Conservation (phyloP, 2,113 vertebrate genomes). For the Hydrolagus affinis region DNA sequence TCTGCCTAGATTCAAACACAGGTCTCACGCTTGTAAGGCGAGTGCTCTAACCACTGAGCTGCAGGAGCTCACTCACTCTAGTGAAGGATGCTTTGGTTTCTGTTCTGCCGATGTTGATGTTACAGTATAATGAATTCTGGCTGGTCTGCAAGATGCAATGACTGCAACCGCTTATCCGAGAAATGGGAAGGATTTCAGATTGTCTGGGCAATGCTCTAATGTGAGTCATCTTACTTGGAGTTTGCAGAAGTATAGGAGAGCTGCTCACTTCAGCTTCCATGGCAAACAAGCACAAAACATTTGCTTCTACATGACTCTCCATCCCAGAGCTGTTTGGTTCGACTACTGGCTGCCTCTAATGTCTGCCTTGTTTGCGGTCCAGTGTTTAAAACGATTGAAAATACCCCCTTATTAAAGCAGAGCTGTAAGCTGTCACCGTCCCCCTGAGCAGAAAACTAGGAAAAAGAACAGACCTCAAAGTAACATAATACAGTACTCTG, state of each 20-base stretch:
- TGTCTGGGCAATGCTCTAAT: neutral
- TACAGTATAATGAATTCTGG: too few relatives aligned
- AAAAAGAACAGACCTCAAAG: slow-evolving; percentile 5
- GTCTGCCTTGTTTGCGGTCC: neutral
- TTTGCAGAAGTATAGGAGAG: neutral
- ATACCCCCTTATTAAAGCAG: slow-evolving; percentile 12
- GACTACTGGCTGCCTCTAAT: neutral
- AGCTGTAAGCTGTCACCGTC: neutral
- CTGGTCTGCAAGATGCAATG: neutral
- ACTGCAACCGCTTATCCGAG: neutral
- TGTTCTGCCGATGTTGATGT: too few relatives aligned
- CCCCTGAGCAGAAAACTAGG: slow-evolving; percentile 5
- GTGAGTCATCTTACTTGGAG: neutral
- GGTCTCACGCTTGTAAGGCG: too few relatives aligned
- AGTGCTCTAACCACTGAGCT: too few relatives aligned
- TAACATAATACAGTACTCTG: slow-evolving; percentile 10
- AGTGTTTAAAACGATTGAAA: slow-evolving; percentile 11
- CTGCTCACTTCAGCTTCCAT: neutral
- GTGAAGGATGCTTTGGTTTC: too few relatives aligned
- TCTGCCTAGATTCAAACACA: too few relatives aligned
- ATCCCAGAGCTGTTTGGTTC: slow-evolving; percentile 15
- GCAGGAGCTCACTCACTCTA: too few relatives aligned
- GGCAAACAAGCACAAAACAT: neutral
- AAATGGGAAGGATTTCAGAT: slow-evolving; percentile 5
- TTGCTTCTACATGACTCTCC: neutral